phyloP scores from a whole-genome alignment of 1,140 invertebrate genomes.

The Paralvinella palmiformis region DNA sequence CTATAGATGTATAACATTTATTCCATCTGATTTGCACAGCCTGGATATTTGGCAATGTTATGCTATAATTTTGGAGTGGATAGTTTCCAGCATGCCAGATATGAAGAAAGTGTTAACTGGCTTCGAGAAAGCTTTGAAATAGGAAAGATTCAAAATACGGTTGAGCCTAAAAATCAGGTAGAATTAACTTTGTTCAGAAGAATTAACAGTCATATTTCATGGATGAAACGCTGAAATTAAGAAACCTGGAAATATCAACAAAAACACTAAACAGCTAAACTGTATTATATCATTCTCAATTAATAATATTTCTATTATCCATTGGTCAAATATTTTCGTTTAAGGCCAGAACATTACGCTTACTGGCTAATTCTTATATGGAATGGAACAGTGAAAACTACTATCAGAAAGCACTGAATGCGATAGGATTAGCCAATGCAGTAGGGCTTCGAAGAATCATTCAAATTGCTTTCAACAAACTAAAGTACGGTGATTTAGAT shows the following conservation, averaged over 20 bases:
- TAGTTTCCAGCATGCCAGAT: constrained; percentile 26
- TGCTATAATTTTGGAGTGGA: constrained; percentile 43
- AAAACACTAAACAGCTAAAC: too few relatives aligned
- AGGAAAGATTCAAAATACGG: constrained; percentile 26
- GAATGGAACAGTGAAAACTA: constrained; percentile 30
- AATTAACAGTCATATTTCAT: too few relatives aligned
- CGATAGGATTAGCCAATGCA: constrained; percentile 35
- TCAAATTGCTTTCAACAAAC: too few relatives aligned
- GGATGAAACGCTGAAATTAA: too few relatives aligned
- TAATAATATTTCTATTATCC: too few relatives aligned
- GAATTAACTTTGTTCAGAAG: background rate
- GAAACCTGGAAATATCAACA: too few relatives aligned
- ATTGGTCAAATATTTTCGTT: too few relatives aligned
- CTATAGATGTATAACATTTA: too few relatives aligned
- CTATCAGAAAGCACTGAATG: constrained; percentile 37
- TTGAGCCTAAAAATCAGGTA: constrained; percentile 32
- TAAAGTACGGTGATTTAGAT: too few relatives aligned
- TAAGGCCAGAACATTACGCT: constrained; percentile 35
- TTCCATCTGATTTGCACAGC: too few relatives aligned
- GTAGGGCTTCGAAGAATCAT: constrained; percentile 26
- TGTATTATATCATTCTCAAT: too few relatives aligned
- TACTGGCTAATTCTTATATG: constrained; percentile 35
- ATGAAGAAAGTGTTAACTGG: constrained; percentile 29
- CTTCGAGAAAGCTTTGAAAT: constrained; percentile 37
- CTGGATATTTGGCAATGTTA: constrained; percentile 26